These are phyloP conservation scores for Teleogryllus occipitalis DNA, from an alignment of 1,140 invertebrate species.

Conservation along the genomic window DNA sequence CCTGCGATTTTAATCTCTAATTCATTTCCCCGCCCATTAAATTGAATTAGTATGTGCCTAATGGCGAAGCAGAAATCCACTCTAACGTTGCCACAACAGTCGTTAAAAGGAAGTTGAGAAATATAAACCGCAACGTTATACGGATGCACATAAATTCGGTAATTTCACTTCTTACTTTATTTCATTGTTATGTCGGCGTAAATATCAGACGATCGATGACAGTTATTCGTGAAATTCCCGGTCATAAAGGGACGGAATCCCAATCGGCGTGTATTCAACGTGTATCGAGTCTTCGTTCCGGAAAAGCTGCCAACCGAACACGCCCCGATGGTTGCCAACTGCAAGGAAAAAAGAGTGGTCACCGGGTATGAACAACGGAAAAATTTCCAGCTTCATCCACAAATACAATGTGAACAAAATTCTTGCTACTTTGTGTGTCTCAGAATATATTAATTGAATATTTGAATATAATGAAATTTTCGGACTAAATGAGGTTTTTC, in stretches of 20 bases:
- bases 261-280: not conserved
- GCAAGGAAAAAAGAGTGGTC: not conserved
- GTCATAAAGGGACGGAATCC: not conserved
- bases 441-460: too few relatives aligned
- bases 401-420: too few relatives aligned
- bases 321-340: not conserved
- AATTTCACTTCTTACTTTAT: slow-evolving; percentile 2
- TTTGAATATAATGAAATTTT: too few relatives aligned
- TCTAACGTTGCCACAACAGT: not conserved
- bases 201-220: not conserved
- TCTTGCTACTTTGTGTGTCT: too few relatives aligned
- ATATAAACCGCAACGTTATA: not conserved
- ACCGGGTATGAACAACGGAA: too few relatives aligned
- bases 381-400: too few relatives aligned
- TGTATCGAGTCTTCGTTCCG: not conserved
- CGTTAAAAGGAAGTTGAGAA: not conserved
- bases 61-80: not conserved
- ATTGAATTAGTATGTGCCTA: too few relatives aligned
- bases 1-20: too few relatives aligned
- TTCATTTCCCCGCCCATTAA: too few relatives aligned
- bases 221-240: not conserved
- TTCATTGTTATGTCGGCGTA: not conserved
- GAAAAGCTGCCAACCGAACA: not conserved
- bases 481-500: too few relatives aligned
- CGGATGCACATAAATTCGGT: not conserved